Evolutionary conservation across 1,140 invertebrate genomes (phyloP).

Genomic region (Musca domestica): DNA sequence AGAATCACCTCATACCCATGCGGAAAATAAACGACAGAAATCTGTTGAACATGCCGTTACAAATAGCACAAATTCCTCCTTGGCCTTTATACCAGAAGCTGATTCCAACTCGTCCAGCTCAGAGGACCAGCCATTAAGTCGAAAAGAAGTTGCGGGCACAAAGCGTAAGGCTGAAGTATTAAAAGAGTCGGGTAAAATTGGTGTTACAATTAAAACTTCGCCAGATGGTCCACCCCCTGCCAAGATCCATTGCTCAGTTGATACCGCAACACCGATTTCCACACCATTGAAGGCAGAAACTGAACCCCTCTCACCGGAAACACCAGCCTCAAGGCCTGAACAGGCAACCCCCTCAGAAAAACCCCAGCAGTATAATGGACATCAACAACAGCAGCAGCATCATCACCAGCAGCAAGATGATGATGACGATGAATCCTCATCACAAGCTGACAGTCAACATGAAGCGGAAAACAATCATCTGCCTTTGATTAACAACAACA

Average conservation of each 20-base stretch:
- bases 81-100: slow-evolving; percentile 42
- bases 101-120: slow-evolving; percentile 52
- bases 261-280: slow-evolving; percentile 45
- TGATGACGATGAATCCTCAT: slow-evolving; percentile 36
- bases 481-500: slow-evolving; percentile 13
- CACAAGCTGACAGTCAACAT: slow-evolving; percentile 29
- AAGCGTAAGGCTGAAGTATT: slow-evolving; percentile 83
- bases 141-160: slow-evolving; percentile 56
- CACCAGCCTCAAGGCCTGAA: slow-evolving; percentile 46
- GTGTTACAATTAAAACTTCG: slow-evolving; percentile 79
- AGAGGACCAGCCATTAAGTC: slow-evolving; percentile 48
- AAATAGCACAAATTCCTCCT: slow-evolving; percentile 25
- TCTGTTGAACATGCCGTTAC: slow-evolving; percentile 16
- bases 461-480: slow-evolving; percentile 43
- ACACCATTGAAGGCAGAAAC: slow-evolving; percentile 48
- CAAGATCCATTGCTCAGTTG: slow-evolving; percentile 49
- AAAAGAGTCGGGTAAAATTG: slow-evolving; percentile 83
- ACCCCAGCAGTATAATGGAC: slow-evolving; percentile 30
- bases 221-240: slow-evolving; percentile 63
- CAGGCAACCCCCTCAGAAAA: slow-evolving; percentile 31
- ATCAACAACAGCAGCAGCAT: slow-evolving; percentile 22
- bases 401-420: slow-evolving; percentile 28
- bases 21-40: slow-evolving; percentile 30
- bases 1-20: slow-evolving; percentile 43
- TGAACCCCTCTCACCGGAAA: slow-evolving; percentile 51